Base-by-base conservation (phyloP, 2,888 invertebrate genomes). In the Chrysotoxum bicinctum region DNA sequence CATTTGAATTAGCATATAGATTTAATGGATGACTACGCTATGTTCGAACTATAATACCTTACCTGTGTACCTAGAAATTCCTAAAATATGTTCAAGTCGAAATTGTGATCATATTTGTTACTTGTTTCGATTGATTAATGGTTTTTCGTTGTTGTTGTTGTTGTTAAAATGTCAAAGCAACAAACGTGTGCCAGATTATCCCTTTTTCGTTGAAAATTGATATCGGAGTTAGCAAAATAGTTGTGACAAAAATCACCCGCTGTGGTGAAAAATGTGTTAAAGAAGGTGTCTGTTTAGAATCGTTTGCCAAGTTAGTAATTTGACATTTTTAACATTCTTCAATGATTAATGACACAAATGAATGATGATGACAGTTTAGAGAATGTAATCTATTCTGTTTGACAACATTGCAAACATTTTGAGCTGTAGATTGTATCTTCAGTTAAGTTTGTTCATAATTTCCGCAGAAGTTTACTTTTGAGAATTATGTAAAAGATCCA, bases 1-100 rank as follows among this genome's bases (percentile, higher is more conserved):
- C 12, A 52, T 16, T 50, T 23, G 52, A 78, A 83, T 79, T 83
- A 83, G 79, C 79, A 79, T 79, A 66, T 23, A 81, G 56, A 69
- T 54, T 68, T 0, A 16, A 48, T 77, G 60, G 52, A 56, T 30
- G 35, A 10, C 40, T 60, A 16, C n/a, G n/a, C 16, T n/a, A 16
- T 70, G 40, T 48, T 50, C 26, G 58, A 54, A 21, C 7, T 48
- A 21, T 7, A 12, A 12, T 12, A 48, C 12, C 21, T 21, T 2
- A 12, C 0, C 0, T 0, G 6, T 21, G 30, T 16, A 10, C n/a
- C 43, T 54, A 19, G 19, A 21, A 50, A 66, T 56, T 45, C 66
- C 45, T 10, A 19, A 16, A 12, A 6, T 30, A 16, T 52, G 7
- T 30, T 26, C 16, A 26, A 43, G 26, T 32, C 8, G 21, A 69